These are phyloP conservation scores for Cyphomyrus plagiostoma DNA, from an alignment of 2,113 vertebrate species.

Conservation along the genomic window DNA sequence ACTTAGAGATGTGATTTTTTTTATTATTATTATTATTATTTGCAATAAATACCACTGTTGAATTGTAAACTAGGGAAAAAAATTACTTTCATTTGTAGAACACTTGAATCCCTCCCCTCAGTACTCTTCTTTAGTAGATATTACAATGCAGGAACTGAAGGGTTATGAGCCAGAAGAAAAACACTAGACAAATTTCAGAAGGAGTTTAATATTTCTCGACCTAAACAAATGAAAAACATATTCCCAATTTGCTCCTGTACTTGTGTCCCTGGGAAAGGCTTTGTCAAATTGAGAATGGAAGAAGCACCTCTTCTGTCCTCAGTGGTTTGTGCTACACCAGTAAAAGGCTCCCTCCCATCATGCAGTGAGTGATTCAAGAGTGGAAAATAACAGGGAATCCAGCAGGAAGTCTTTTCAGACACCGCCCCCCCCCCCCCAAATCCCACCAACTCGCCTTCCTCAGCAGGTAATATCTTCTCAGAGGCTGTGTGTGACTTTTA, in stretches of 20 bases:
- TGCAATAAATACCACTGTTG: background rate
- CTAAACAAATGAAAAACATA: constrained; percentile 1
- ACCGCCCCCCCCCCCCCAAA: background rate
- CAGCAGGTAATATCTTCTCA: background rate
- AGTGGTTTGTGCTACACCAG: background rate
- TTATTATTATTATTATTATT: background rate
- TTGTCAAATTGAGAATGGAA: background rate
- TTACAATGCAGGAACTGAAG: background rate
- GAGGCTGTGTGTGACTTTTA: background rate
- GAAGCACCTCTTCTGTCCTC: background rate
- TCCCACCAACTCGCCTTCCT: background rate
- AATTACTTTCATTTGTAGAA: background rate
- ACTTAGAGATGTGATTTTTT: background rate
- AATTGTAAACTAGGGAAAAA: background rate
- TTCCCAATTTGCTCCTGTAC: background rate
- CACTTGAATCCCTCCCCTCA: background rate
- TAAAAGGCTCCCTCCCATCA: background rate
- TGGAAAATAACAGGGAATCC: background rate
- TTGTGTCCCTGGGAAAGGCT: background rate
- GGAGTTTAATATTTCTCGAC: background rate
- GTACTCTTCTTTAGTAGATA: background rate
- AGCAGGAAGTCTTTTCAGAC: background rate
- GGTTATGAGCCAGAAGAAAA: background rate
- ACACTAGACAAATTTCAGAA: background rate
- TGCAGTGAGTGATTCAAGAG: background rate